Base-by-base conservation (phyloP, 2,113 vertebrate genomes). In the Acanthochromis polyacanthus region DNA sequence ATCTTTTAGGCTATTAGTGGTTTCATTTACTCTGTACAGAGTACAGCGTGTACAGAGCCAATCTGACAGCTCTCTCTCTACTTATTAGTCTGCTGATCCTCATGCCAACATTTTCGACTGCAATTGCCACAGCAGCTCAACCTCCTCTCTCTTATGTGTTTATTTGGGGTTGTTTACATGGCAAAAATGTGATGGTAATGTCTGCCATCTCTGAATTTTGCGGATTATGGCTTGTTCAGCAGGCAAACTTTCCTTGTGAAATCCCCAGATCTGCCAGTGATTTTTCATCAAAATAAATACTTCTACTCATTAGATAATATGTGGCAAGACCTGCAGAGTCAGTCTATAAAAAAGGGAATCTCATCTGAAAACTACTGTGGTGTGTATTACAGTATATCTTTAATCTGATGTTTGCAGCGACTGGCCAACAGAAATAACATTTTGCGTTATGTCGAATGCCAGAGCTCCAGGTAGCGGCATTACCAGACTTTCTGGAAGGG, bases 401-500 rank as follows among this genome's bases (percentile, higher is more conserved):
- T 60, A 19, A 74, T 20, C 36, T 46, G 61, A 38, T 32, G 17
- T 57, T 32, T 48, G 48, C 28, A 60, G n/a, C 15, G 0, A 22
- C 20, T 17, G 38, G 67, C 43, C 4, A 19, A 16, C 43, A 20
- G 46, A 10, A 59, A 64, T 14, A 52, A 48, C 3, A 9, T 30
- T 38, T 20, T 36, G 58, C 48, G 10, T 10, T 23, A 10, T 16
- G 11, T 25, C 60, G 59, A n/a, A n/a, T 70, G 36, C 20, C 62
- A 40, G 1, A 19, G 51, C 43, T 19, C 19, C 57, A 5, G 40
- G 15, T 19, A 38, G 28, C 3, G 45, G 45, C 16, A 67, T 71
- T 75, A 40, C 1, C 48, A 79, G 58, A 22, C 10, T 14, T 67
- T 62, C 38, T 15, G 61, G 25, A 55, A 22, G 23, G 43, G 63